Base-by-base conservation (phyloP, 2,113 vertebrate species). In the Manacus vitellinus region DNA sequence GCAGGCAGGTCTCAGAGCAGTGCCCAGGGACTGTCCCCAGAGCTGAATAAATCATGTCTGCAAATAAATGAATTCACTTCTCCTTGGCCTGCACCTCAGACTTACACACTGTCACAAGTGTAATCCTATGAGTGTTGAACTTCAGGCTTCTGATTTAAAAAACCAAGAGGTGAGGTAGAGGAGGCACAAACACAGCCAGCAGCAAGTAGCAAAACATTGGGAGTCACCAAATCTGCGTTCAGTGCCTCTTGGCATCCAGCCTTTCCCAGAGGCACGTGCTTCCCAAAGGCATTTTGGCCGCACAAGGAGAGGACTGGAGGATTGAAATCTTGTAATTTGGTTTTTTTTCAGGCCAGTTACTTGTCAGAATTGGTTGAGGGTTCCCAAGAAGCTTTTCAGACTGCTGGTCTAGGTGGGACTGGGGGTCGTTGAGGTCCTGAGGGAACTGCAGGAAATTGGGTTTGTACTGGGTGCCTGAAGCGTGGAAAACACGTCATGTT, bases 391-490 rank as follows among this genome's bases (percentile, higher is more conserved):
- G 23, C 28, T 14, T 28, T 51, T 96, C 92, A 96, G 75, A 77
- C 79, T 55, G 65, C 31, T 20, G 96, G 91, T 77, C 65, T 66
- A 2, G 88, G 61, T 61, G 92, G 95, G 70, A 95, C 72, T 30
- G 81, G 2, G 0, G 96, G 96, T 49, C 18, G 66, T 0, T 54
- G 88, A 55, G 75, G 92, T 92, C 66, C 12, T 61, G 92, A 67
- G 49, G 96, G 63, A 76, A 14, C 56, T 74, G 88, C 66, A 43
- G 94, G 85, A 37, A 67, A 13, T 23, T 43, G 83, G 54, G 61
- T 88, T 88, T 85, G 95, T 61, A 46, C 43, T 47, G 90, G 86
- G 28, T 87, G 94, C 81, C 97, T 97, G 77, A 59, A 59, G 54
- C 5, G 14, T 63, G 58, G 43, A 65, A 81, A 87, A 54, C 67